phyloP scores from a whole-genome alignment of 2,797 vertebrate genomes.

The Hemitrygon akajei region DNA sequence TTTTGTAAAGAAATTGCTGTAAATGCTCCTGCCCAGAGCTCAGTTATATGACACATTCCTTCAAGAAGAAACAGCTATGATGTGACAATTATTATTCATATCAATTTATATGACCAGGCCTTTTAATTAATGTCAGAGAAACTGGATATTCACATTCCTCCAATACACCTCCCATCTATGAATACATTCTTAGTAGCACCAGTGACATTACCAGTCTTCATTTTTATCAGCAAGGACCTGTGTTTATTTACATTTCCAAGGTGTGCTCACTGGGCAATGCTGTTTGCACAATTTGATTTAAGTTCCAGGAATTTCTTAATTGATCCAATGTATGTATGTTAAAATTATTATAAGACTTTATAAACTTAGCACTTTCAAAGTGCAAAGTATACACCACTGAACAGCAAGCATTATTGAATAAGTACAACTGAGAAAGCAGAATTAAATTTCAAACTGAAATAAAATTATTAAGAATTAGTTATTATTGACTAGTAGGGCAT shows the following conservation, averaged over 20 bases:
- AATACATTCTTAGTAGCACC: neutral
- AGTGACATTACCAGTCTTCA: too few relatives aligned
- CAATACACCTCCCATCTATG: too few relatives aligned
- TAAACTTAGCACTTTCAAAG: neutral
- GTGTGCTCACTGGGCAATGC: neutral
- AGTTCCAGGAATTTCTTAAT: neutral
- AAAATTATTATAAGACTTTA: neutral
- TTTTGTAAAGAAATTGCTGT: too few relatives aligned
- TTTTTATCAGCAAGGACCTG: neutral
- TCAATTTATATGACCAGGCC: neutral
- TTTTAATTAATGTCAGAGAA: neutral
- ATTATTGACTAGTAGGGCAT: neutral
- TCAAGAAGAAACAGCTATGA: too few relatives aligned
- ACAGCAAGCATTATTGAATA: neutral
- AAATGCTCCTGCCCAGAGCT: too few relatives aligned
- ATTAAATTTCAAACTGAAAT: neutral
- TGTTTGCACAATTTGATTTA: neutral
- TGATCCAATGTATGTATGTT: neutral
- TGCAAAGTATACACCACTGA: neutral
- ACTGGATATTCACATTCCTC: too few relatives aligned
- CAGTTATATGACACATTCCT: too few relatives aligned
- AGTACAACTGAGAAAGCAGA: neutral
- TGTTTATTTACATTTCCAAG: neutral
- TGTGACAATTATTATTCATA: too few relatives aligned
- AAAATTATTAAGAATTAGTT: neutral